Base-by-base conservation (phyloP, 2,797 vertebrate species). In the Diglossa cyanea region DNA sequence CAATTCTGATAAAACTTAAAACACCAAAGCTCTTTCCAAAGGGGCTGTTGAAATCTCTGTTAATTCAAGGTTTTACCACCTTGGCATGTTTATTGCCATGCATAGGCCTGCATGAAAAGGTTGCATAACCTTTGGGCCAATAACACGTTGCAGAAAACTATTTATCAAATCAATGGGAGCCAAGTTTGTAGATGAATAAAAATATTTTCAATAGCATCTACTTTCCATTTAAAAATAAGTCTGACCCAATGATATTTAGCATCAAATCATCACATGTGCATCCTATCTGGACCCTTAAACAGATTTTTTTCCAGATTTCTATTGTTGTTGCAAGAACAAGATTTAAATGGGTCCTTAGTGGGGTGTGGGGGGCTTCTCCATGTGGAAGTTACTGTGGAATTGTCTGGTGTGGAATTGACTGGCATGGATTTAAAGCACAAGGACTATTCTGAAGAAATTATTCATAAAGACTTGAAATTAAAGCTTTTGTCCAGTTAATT, bases 141-240 rank as follows among this genome's bases (percentile, higher is more conserved):
- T 25, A 93, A 10, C 28, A 10, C 0, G 0, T 24, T 51, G 23
- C 10, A 81, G 76, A 63, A 78, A 82, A 16, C n/a, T 71, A 44
- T 55, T 82, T 88, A 44, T 55, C 74, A 62, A 90, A 70, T 17
- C 33, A 83, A 12, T 50, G 54, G 9, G 30, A 40, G 4, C 26
- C 48, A 61, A 77, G n/a, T 45, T 90, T 63, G 16, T 30, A 39
- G 20, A 15, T 65, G 12, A 83, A 89, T 63, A 65, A 60, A 77
- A 67, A 25, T 47, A 77, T 83, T 91, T 58, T 86, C 10, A 15
- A 13, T 83, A 24, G 0, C 8, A 21, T 76, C 63, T 86, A 90
- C 31, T 68, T 62, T 62, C 40, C 19, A 26, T 44, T n/a, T 86
- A 71, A 31, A 81, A 74, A 39, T 90, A 65, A 85, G 42, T 85